Evolutionary conservation across 2,888 invertebrate species (phyloP), one percentile per base, ranked within the genome.

Genomic region (Ashinkailepas kermadecensis): DNA sequence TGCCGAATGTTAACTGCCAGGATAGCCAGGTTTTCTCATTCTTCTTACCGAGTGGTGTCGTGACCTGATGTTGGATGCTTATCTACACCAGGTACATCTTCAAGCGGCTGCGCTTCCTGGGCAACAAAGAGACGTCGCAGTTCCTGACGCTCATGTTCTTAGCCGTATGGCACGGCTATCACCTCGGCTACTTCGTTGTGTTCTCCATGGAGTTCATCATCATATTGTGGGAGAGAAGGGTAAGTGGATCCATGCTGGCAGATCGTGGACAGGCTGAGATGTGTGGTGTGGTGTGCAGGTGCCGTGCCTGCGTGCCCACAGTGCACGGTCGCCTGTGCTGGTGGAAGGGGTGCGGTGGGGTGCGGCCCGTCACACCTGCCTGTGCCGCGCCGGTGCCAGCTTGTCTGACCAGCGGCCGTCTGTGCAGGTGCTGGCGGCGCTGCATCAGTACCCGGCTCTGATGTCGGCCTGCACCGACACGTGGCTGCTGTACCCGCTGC

Each of bases 151-250:
- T 99, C 70, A 82, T 92, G 0, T 99, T 97, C 88, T 90, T 99
- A 67, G 96, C 99, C 0, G 86, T 97, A 0, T 99, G 99, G 99
- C 99, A 99, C 88, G 99, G 99, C 18, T 92, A 95, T 81, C 94
- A 96, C 86, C 92, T 94, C 15, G 98, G 99, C 0, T 99, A 99
- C 86, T 99, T 97, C 87, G 89, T 95, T 86, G 93, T 94, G 79
- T 99, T 99, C 89, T 90, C 94, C 82, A 92, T 96, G 88, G 99
- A 99, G 87, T 97, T 96, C 87, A 88, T 95, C 62, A 92, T 95
- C 62, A 94, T 97, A 87, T 91, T 91, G 84, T 91, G 94, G 86
- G 97, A 97, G 86, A 94, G 93, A 88, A 82, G 82, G 80, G 84
- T 84, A 21, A 21, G 56, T 15, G 70, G 59, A 39, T 39, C 39